Evolutionary conservation across 2,797 vertebrate genomes (phyloP).

Genomic region (Ctenosaura bakeri): DNA sequence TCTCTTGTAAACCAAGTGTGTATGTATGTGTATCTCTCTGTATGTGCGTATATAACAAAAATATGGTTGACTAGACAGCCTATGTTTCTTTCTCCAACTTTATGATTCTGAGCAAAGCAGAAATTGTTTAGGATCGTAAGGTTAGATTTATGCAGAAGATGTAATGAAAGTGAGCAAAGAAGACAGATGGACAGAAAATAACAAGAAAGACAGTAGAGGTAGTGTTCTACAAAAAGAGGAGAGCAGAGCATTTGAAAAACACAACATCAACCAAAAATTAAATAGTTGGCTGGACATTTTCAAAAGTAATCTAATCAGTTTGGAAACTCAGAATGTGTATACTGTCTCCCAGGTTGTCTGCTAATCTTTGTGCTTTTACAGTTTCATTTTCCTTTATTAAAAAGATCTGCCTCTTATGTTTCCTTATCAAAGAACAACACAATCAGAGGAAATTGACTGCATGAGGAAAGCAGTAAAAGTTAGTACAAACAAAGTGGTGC

Average conservation of each 20-base stretch:
- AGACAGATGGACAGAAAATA: background rate
- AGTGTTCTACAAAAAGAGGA: background rate
- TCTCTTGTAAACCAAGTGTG: too few species aligned
- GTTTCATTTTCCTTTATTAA: constrained; percentile 30
- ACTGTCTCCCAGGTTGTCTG: background rate
- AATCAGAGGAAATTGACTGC: constrained; percentile 21
- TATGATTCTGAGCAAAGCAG: background rate
- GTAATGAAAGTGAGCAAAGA: background rate
- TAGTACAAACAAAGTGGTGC: constrained; percentile 17
- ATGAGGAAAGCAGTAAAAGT: constrained; percentile 17
- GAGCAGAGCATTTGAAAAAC: background rate
- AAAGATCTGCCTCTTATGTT: background rate
- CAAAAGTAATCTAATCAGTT: constrained; percentile 24
- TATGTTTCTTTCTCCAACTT: background rate
- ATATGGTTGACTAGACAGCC: too few species aligned
- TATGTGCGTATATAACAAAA: too few species aligned
- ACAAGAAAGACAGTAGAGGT: background rate
- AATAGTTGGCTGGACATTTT: background rate
- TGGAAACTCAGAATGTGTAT: constrained; percentile 8
- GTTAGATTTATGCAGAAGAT: background rate
- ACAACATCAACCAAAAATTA: background rate
- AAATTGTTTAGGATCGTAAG: background rate
- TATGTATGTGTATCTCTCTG: too few species aligned
- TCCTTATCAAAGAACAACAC: constrained; percentile 26
- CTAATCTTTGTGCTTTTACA: constrained; percentile 17